These are phyloP conservation scores for Elaphurus davidianus DNA, from an alignment of 2,113 vertebrate species.

Conservation along the genomic window DNA sequence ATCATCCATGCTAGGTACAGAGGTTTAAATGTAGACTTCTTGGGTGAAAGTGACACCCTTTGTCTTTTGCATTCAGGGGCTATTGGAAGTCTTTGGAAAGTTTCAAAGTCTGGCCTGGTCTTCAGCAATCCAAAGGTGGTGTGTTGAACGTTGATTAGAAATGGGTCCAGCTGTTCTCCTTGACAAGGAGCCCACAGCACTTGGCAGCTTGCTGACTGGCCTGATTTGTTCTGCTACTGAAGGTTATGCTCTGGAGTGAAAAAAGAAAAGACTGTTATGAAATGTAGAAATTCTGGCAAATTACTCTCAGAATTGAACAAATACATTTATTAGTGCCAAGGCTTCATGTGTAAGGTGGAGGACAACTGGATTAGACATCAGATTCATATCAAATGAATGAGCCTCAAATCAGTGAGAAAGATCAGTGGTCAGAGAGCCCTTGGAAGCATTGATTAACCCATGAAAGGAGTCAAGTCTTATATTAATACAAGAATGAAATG, in stretches of 20 bases:
- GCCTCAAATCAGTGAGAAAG: background rate
- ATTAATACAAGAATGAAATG: background rate
- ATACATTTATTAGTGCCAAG: background rate
- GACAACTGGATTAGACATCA: background rate
- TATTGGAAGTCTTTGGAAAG: slow-evolving; percentile 56
- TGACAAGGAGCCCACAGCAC: slow-evolving; percentile 50
- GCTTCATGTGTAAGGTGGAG: background rate
- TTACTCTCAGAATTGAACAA: background rate
- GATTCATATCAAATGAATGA: background rate
- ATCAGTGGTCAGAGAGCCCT: background rate
- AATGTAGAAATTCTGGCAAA: background rate
- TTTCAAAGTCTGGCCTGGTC: slow-evolving; percentile 60
- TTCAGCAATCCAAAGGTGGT: slow-evolving; percentile 26
- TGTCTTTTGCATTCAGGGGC: slow-evolving; percentile 11
- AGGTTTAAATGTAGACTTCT: background rate
- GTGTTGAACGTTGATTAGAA: slow-evolving; percentile 23
- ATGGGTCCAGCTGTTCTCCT: slow-evolving; percentile 46
- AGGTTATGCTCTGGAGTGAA: slow-evolving; percentile 71
- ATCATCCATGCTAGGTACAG: slow-evolving; percentile 84
- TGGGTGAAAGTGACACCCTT: slow-evolving; percentile 2
- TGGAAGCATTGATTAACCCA: background rate
- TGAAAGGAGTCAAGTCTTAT: background rate
- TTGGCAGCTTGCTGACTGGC: slow-evolving; percentile 45
- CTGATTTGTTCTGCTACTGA: slow-evolving; percentile 67
- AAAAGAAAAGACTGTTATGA: slow-evolving; percentile 55